Percentiles rank a stretch among this genome's conserved stretches.
phyloP scores from a whole-genome alignment of 1,140 invertebrate species.

The Halesus radiatus region DNA sequence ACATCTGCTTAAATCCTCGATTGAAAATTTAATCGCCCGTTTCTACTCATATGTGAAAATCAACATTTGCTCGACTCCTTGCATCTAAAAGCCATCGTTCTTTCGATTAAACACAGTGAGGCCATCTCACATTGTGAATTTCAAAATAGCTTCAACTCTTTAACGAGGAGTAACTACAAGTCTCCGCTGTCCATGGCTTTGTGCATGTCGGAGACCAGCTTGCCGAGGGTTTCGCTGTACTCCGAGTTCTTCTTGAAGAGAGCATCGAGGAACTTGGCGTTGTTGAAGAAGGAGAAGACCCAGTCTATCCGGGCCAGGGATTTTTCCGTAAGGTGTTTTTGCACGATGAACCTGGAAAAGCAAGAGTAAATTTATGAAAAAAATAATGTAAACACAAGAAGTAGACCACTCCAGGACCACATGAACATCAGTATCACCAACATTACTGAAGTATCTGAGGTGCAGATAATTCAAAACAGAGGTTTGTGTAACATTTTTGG shows the following conservation, averaged over 20 bases:
- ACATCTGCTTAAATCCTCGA: too few species aligned
- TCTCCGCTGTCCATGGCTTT: constrained; percentile 86
- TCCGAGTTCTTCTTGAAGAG: constrained; percentile 81
- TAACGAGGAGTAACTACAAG: constrained; percentile 64
- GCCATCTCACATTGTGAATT: background rate
- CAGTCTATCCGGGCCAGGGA: constrained; percentile 85
- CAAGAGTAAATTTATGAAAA: constrained; percentile 3
- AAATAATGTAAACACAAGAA: background rate
- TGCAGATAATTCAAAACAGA: too few species aligned
- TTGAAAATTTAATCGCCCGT: too few species aligned
- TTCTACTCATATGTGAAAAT: too few species aligned
- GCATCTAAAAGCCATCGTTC: constrained; percentile 23
- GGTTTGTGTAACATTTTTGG: too few species aligned
- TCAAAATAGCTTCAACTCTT: background rate
- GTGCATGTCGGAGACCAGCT: constrained; percentile 84
- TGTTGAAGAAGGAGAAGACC: constrained; percentile 85
- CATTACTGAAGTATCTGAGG: too few species aligned
- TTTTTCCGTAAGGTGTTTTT: constrained; percentile 89
- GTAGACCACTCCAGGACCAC: too few species aligned
- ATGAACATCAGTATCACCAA: too few species aligned
- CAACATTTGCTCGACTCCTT: background rate
- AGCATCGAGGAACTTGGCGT: constrained; percentile 82
- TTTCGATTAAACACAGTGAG: background rate
- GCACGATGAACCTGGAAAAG: constrained; percentile 72
- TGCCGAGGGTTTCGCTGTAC: constrained; percentile 77